Evolutionary conservation across 37 sponge, comb jelly and placozoan genomes (phyloP).

Genomic region (Aphrocallistes beatrix): DNA sequence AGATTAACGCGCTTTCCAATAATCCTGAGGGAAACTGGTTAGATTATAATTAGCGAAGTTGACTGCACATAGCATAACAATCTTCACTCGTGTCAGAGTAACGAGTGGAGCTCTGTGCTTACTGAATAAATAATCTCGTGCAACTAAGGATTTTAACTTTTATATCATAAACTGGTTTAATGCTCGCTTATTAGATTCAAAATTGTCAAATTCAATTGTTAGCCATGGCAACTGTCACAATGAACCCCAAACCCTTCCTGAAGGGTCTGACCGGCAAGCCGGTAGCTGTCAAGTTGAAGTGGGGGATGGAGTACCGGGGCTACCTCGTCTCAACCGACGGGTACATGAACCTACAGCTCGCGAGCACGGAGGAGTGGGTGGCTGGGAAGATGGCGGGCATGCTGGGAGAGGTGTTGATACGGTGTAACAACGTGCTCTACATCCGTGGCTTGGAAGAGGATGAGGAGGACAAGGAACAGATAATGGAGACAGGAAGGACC

Average conservation of each 20-base stretch:
- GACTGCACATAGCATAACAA: too few species aligned
- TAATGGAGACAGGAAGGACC: not conserved
- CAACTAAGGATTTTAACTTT: too few species aligned
- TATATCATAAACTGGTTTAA: too few species aligned
- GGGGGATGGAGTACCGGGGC: constrained; percentile 99
- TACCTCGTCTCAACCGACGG: constrained; percentile 87
- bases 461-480: constrained; percentile 66
- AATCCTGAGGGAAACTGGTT: too few species aligned
- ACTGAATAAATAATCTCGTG: too few species aligned
- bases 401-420: constrained; percentile 91
- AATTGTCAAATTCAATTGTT: too few species aligned
- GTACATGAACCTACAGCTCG: constrained; percentile 94
- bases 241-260: constrained; percentile 97
- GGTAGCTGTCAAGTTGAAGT: constrained; percentile 92
- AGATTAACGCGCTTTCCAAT: too few species aligned
- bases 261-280: constrained; percentile 92
- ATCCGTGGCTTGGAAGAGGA: constrained; percentile 88
- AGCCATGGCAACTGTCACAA: constrained; percentile 53
- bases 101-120: too few species aligned
- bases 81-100: too few species aligned
- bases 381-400: constrained; percentile 79
- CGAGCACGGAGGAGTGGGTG: constrained; percentile 93
- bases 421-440: constrained; percentile 97
- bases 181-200: too few species aligned
- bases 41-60: too few species aligned